phyloP scores from a whole-genome alignment of 2,888 invertebrate genomes.

The Polydrusus cervinus region DNA sequence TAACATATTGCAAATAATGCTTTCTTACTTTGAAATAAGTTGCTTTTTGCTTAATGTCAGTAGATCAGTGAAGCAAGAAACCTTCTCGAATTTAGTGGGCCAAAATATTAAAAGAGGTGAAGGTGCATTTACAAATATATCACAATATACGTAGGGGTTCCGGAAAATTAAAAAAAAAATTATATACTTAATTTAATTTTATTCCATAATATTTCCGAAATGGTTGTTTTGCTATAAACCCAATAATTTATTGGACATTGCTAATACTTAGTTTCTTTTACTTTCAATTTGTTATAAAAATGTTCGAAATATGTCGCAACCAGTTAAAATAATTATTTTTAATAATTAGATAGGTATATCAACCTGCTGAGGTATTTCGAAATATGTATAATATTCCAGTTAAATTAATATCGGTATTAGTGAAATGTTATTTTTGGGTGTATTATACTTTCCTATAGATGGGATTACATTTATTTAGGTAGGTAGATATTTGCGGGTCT shows the following conservation, averaged over 20 bases:
- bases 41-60: too few relatives aligned
- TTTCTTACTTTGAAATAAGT: too few relatives aligned
- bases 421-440: background rate
- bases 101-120: too few relatives aligned
- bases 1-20: too few relatives aligned
- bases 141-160: too few relatives aligned
- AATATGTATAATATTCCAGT: background rate
- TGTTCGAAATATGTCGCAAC: background rate
- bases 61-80: too few relatives aligned
- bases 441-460: background rate
- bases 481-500: too few relatives aligned
- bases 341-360: background rate
- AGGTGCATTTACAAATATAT: too few relatives aligned
- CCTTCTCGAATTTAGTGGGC: too few relatives aligned
- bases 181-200: background rate
- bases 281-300: constrained; percentile 5
- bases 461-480: background rate
- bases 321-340: background rate
- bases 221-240: background rate
- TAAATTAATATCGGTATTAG: background rate
- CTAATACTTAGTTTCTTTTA: background rate
- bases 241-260: background rate
- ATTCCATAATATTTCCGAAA: background rate
- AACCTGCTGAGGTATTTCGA: background rate
- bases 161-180: constrained; percentile 1